Percentiles rank a stretch among this genome's conserved stretches.
phyloP scores from a whole-genome alignment of 2,113 vertebrate species.

The Deroptyus accipitrinus region DNA sequence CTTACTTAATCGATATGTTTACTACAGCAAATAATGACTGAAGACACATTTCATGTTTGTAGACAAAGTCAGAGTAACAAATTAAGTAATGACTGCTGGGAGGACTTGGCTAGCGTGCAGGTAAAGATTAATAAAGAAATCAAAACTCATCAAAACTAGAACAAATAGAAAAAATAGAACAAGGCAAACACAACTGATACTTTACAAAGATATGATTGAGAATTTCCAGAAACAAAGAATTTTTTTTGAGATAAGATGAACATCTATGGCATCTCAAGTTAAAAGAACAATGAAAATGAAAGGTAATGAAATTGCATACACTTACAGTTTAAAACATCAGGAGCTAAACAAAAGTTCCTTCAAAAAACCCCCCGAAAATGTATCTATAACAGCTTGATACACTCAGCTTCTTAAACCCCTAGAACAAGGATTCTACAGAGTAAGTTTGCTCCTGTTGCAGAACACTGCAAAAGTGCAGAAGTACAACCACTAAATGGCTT shows the following conservation, averaged over 20 bases:
- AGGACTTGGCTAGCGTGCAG: not conserved
- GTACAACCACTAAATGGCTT: not conserved
- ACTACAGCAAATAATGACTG: not conserved
- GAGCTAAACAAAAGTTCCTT: not conserved
- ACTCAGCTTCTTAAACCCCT: not conserved
- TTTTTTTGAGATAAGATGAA: not conserved
- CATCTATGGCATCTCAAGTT: not conserved
- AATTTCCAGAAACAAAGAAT: not conserved
- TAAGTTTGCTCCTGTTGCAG: not conserved
- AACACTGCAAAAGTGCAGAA: not conserved
- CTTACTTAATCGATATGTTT: not conserved
- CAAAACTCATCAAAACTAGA: slow-evolving; percentile 22
- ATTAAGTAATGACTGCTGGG: not conserved
- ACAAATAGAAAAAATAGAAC: not conserved
- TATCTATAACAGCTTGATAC: not conserved
- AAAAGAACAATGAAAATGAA: not conserved
- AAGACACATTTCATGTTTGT: not conserved
- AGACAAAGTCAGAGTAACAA: slow-evolving; percentile 22
- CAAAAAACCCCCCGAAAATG: not conserved
- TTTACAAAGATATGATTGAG: not conserved
- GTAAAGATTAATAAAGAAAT: not conserved
- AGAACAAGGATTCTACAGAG: slow-evolving; percentile 4
- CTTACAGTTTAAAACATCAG: not conserved
- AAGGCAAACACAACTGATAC: not conserved
- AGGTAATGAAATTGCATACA: slow-evolving; percentile 14